These are phyloP conservation scores for Danio albolineatus DNA, from an alignment of 2,797 vertebrate species.

Conservation along the genomic window DNA sequence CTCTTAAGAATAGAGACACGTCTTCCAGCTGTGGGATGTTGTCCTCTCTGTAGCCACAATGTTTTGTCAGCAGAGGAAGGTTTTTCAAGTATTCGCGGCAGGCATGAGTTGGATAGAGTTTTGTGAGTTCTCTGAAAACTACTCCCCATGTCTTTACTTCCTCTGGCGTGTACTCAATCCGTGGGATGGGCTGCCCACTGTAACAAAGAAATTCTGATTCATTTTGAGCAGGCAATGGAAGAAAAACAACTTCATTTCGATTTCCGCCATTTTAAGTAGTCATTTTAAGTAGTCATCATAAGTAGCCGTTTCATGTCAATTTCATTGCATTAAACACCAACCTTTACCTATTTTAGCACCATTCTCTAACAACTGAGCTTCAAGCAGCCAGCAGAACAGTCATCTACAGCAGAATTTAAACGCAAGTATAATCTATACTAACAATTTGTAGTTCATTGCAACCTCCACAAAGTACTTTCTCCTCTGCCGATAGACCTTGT, in stretches of 20 bases:
- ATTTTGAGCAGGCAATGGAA: background rate
- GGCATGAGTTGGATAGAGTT: constrained; percentile 95
- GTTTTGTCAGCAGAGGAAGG: constrained; percentile 89
- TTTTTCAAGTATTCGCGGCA: constrained; percentile 95
- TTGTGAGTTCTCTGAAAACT: constrained; percentile 91
- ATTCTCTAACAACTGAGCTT: background rate
- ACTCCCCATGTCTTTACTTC: constrained; percentile 94
- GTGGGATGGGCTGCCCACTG: constrained; percentile 93
- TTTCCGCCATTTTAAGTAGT: no score
- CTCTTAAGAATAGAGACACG: constrained; percentile 91
- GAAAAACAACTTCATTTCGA: no score
- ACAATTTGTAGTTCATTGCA: constrained; percentile 98
- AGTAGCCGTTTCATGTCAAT: background rate
- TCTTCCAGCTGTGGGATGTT: constrained; percentile 97
- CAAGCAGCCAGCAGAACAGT: background rate
- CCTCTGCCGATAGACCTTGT: constrained; percentile 93
- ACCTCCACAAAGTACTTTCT: constrained; percentile 98
- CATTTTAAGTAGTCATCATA: background rate
- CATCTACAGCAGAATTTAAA: background rate
- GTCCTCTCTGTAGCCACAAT: constrained; percentile 93
- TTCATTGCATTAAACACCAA: background rate
- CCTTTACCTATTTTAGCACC: background rate
- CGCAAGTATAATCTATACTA: constrained; percentile 71
- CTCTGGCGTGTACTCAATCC: constrained; percentile 89
- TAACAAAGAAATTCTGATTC: background rate